Evolutionary conservation across 1,140 invertebrate genomes (phyloP).

Genomic region (Lepidurus arcticus): DNA sequence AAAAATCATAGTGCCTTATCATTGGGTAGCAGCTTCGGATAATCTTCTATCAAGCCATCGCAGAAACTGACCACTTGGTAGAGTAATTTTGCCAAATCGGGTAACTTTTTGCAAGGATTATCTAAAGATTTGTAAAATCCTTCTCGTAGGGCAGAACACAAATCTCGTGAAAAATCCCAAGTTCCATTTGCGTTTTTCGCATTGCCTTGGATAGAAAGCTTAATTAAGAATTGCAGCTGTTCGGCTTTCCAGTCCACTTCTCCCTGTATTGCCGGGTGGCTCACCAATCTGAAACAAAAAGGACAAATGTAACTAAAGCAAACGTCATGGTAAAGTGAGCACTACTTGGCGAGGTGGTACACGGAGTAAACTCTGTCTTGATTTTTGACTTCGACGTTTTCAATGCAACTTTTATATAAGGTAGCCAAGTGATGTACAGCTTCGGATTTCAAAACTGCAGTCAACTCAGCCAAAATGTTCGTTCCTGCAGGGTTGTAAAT

Average conservation of each 20-base stretch:
- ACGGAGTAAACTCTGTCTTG: constrained; percentile 59
- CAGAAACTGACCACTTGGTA: constrained; percentile 5
- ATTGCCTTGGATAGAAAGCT: constrained; percentile 57
- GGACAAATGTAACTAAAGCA: constrained; percentile 16
- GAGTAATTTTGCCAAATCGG: constrained; percentile 30
- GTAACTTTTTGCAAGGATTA: constrained; percentile 35
- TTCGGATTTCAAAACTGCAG: constrained; percentile 52
- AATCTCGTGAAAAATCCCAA: constrained; percentile 53
- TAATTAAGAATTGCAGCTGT: constrained; percentile 58
- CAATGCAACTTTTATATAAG: constrained; percentile 54
- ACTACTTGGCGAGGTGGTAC: constrained; percentile 54
- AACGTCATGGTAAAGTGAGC: background rate
- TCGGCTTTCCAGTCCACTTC: constrained; percentile 59
- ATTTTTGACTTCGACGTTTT: constrained; percentile 50
- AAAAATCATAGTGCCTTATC: background rate
- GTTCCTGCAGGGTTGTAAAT: constrained; percentile 38
- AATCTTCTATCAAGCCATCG: background rate
- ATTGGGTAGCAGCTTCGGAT: background rate
- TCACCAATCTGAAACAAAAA: constrained; percentile 50
- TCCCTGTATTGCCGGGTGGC: constrained; percentile 52
- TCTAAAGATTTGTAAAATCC: constrained; percentile 36
- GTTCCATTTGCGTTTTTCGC: constrained; percentile 47
- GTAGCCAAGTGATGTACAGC: constrained; percentile 57
- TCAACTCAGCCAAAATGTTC: constrained; percentile 56
- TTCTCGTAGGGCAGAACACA: constrained; percentile 34